Evolutionary conservation across 2,888 invertebrate species (phyloP), one percentile per base, ranked within the genome.

Genomic region (Magallana nippona): DNA sequence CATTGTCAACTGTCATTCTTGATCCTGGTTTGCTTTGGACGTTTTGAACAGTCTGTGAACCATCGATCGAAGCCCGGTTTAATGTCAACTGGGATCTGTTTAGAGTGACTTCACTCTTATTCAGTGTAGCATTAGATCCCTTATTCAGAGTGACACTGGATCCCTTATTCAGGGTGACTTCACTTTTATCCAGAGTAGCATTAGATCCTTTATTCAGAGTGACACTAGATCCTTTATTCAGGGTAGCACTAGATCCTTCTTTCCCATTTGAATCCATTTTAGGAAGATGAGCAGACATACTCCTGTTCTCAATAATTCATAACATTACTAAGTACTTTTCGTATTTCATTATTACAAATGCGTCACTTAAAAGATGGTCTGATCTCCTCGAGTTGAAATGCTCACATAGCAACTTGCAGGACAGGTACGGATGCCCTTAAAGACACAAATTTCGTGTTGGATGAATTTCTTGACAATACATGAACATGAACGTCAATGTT

Each of bases 341-440:
- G 71, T 13, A 27, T 71, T 71, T 71, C 71, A 71, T 71, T 27
- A 22, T 71, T 13, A 15, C 27, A 60, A 60, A 22, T 15, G 22
- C 15, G 71, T 22, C 27, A 71, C 71, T 71, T 32, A 32, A 27
- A 71, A 15, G 71, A 27, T 71, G 15, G 27, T 71, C 32, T 71
- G 71, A 71, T 71, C 27, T 71, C 22, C 27, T 15, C 22, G 27
- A 60, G 60, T 60, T 60, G 60, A 60, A n/a, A 60, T 17, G n/a
- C 71, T 71, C 27, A 17, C 71, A 71, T 71, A 71, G 71, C 71
- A 71, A 71, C 71, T 71, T 71, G 32, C 1, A 27, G 27, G 15
- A 27, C 32, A 13, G 32, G 5, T 71, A 71, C 71, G 71, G 71
- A 15, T 13, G 11, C 71, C 71, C 8, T 27, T 15, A 11, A 11